Conservation (phyloP, 2,888 invertebrate species). For the Epinotia brunnichana region DNA sequence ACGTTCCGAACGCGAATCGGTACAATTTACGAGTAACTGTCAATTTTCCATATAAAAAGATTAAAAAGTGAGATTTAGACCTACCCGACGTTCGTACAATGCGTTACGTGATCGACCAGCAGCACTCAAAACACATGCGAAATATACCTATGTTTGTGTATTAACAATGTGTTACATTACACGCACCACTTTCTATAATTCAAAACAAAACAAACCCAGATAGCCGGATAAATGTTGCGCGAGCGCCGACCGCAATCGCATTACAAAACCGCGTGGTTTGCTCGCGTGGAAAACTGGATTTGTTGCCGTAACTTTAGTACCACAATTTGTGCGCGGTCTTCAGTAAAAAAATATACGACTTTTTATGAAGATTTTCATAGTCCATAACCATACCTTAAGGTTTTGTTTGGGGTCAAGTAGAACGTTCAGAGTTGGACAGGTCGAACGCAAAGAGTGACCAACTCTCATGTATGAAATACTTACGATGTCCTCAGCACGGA, state of each 20-base stretch:
- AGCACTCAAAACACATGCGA: neutral
- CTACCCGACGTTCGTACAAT: too few species aligned
- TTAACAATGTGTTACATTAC: neutral
- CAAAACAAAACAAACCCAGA: conserved; percentile 15
- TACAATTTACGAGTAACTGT: too few species aligned
- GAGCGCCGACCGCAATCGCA: conserved; percentile 12
- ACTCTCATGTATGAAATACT: conserved; percentile 47
- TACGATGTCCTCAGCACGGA: conserved; percentile 88
- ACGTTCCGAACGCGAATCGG: too few species aligned
- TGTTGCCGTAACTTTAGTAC: conserved; percentile 18
- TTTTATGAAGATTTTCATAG: neutral
- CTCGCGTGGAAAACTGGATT: conserved; percentile 34
- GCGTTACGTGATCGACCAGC: too few species aligned
- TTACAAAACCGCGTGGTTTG: conserved; percentile 32
- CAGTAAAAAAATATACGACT: too few species aligned
- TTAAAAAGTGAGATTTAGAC: too few species aligned
- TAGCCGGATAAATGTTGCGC: conserved; percentile 32
- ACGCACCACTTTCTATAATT: neutral
- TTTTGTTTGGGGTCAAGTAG: too few species aligned
- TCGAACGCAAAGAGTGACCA: neutral
- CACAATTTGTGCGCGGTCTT: neutral
- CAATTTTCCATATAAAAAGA: too few species aligned
- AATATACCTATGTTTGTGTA: neutral
- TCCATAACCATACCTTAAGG: neutral
- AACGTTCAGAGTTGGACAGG: neutral